Evolutionary conservation across 2,888 invertebrate genomes (phyloP).

Genomic region (Atrina japonica): DNA sequence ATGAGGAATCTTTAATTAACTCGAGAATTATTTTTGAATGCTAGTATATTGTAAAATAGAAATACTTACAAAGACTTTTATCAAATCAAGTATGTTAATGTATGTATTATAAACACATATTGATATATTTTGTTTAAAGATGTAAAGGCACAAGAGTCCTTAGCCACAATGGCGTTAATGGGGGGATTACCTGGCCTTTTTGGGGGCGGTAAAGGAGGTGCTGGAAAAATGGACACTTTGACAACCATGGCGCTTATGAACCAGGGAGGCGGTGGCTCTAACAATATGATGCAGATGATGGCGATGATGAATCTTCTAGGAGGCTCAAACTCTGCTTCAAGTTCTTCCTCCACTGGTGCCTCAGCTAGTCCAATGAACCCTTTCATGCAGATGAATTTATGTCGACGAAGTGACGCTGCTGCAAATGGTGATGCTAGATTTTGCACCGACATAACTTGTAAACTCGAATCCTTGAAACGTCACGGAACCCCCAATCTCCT

Average conservation of each 20-base stretch:
- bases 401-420: constrained; percentile 15
- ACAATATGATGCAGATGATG: constrained; percentile 22
- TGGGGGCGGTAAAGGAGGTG: neutral
- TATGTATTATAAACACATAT: too few relatives aligned
- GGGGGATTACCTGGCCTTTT: neutral
- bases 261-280: constrained; percentile 13
- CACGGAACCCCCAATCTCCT: constrained; percentile 13
- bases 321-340: neutral
- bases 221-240: constrained; percentile 1
- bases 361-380: constrained; percentile 6
- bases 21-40: too few relatives aligned
- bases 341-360: neutral
- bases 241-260: neutral
- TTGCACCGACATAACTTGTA: constrained; percentile 22
- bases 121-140: too few relatives aligned
- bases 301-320: constrained; percentile 20
- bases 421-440: constrained; percentile 11
- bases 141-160: too few relatives aligned
- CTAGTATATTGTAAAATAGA: too few relatives aligned
- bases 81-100: too few relatives aligned
- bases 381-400: constrained; percentile 17
- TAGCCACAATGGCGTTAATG: too few relatives aligned
- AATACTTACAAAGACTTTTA: too few relatives aligned
- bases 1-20: too few relatives aligned
- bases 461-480: constrained; percentile 12